These are phyloP conservation scores for Pungitius pungitius DNA, from an alignment of 2,113 vertebrate species.

Conservation along the genomic window DNA sequence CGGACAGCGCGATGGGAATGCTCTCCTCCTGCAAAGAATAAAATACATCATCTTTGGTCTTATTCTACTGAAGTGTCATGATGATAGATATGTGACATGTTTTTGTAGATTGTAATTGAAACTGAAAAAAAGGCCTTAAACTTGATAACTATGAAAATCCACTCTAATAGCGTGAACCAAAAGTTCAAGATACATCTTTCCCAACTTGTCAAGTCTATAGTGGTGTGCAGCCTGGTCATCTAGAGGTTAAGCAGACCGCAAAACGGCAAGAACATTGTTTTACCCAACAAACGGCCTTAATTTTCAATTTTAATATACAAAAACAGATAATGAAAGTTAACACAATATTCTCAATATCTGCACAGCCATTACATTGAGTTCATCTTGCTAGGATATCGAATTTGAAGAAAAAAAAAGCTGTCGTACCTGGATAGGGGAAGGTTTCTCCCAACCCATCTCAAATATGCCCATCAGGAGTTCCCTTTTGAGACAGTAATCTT, in stretches of 20 bases:
- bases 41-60: not conserved
- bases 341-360: not conserved
- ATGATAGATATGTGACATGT: not conserved
- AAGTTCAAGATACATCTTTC: not conserved
- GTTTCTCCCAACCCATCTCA: conserved; percentile 87
- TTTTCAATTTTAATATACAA: not conserved
- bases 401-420: not conserved
- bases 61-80: not conserved
- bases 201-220: not conserved
- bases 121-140: no score
- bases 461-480: conserved; percentile 86
- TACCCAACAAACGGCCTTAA: not conserved
- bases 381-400: not conserved
- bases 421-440: conserved; percentile 83
- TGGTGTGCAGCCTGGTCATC: no score
- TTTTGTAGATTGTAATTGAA: no score
- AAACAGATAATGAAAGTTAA: not conserved
- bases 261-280: not conserved
- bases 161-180: not conserved
- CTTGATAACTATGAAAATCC: not conserved
- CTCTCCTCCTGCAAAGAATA: conserved; percentile 80
- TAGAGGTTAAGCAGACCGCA: not conserved
- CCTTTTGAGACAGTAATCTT: conserved; percentile 85
- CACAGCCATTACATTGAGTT: not conserved
- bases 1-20: conserved; percentile 84